Conservation (phyloP, 1,140 invertebrate species). For the Arctopsyche grandis region DNA sequence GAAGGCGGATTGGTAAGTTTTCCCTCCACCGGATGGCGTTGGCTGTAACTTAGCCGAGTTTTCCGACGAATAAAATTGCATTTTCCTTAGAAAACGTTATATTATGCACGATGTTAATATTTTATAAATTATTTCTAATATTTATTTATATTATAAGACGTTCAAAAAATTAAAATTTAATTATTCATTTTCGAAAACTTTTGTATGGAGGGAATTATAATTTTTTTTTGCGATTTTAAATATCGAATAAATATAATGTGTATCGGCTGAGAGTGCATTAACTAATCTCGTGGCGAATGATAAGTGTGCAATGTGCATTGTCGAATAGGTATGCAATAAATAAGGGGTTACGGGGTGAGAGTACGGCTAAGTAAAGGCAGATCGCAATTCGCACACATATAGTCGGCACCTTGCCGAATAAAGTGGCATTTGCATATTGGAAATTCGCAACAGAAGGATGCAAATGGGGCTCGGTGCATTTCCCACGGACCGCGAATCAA, state of each 20-base stretch:
- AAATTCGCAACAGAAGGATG: conserved; percentile 51
- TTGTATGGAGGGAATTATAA: too few species aligned
- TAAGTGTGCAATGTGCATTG: too few species aligned
- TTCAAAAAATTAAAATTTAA: too few species aligned
- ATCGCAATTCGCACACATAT: too few species aligned
- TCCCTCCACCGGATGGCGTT: conserved; percentile 51
- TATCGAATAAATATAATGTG: too few species aligned
- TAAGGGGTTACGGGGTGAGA: too few species aligned
- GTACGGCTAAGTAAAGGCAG: too few species aligned
- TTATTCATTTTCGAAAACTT: too few species aligned
- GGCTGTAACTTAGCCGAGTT: conserved; percentile 43
- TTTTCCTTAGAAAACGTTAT: not conserved
- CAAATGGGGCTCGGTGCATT: conserved; percentile 47
- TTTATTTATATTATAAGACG: not conserved
- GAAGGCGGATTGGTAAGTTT: conserved; percentile 25
- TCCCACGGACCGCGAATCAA: conserved; percentile 46
- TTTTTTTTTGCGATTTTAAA: too few species aligned
- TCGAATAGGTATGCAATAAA: too few species aligned
- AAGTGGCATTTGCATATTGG: conserved; percentile 50
- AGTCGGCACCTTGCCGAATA: conserved; percentile 37
- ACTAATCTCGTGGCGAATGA: too few species aligned
- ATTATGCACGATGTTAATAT: not conserved
- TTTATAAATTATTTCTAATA: not conserved
- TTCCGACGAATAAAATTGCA: conserved; percentile 35
- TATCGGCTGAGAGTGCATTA: too few species aligned